Evolutionary conservation across 2,888 invertebrate genomes (phyloP), one percentile per base, ranked within the genome.

Genomic region (Stenichneumon culpator): DNA sequence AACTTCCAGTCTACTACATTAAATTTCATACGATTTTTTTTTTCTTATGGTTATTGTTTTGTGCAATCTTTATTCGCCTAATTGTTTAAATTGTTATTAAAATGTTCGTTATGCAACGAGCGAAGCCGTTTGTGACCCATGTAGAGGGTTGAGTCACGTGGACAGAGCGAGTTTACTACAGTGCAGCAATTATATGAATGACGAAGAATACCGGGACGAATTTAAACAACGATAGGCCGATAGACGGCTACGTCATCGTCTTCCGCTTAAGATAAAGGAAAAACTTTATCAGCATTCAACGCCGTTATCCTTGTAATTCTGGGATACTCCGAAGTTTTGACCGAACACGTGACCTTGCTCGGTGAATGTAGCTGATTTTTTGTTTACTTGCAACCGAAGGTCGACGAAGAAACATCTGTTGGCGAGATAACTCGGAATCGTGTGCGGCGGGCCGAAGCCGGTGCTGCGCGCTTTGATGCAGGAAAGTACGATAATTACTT

Each of bases 381-480:
- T 22, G 11, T 69, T 69, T 44, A 14, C 25, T 32, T 22, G 44
- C 44, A 14, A 47, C 14, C 50, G 50, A 32, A 16, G 28, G 44
- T 32, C 54, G 22, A 72, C 52, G 32, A 14, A 39, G 57, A n/a
- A 79, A 74, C 84, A 85, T 85, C 82, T 82, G 78, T 79, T 52
- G 2, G 67, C 19, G 25, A 70, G 82, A 82, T 82, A 69, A 72
- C 74, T 79, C 14, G 14, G 22, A 69, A 50, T 63, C 14, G 47
- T 50, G 9, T 63, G 50, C 32, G 22, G 14, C 32, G 19, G 32
- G 3, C 28, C 36, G 22, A 5, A 54, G 32, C 9, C n/a, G 32
- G 5, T 25, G 32, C 36, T 63, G 4, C 6, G 19, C 22, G 19
- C 5, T 74, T 63, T 28, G n/a, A 63, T 28, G 28, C 52, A 9